Conservation (phyloP, 2,113 vertebrate genomes). For the Benitochromis conjunctus region DNA sequence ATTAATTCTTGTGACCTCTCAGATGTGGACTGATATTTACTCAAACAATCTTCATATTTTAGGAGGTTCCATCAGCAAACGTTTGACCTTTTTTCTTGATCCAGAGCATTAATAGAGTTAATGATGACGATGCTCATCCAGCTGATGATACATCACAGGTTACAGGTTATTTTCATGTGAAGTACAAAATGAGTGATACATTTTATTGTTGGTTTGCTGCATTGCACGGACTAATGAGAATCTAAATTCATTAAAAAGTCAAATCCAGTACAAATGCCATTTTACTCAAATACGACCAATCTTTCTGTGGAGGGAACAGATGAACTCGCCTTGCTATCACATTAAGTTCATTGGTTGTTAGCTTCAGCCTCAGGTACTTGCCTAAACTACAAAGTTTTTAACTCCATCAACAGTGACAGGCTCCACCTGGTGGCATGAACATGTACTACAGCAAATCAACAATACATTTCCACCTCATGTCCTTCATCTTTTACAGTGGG, state of each 20-base stretch:
- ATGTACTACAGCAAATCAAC: neutral
- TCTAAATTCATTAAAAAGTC: neutral
- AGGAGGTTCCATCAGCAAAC: neutral
- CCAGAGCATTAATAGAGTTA: neutral
- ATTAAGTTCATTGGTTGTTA: neutral
- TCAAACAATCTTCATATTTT: neutral
- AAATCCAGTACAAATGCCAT: neutral
- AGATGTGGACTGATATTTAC: neutral
- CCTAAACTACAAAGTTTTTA: neutral
- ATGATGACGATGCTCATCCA: neutral
- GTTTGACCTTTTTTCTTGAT: neutral
- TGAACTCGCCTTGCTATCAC: neutral
- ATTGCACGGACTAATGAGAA: neutral
- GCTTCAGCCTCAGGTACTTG: neutral
- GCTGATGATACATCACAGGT: neutral
- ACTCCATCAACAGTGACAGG: neutral
- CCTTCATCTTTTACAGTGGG: neutral
- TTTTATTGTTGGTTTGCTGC: neutral
- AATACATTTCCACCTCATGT: neutral
- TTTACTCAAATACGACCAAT: neutral
- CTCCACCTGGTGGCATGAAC: neutral
- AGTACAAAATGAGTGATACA: neutral
- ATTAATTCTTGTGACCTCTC: neutral
- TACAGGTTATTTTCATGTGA: neutral
- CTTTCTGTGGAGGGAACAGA: neutral